phyloP scores from a whole-genome alignment of 2,113 vertebrate species.

The Dasyornis broadbenti region DNA sequence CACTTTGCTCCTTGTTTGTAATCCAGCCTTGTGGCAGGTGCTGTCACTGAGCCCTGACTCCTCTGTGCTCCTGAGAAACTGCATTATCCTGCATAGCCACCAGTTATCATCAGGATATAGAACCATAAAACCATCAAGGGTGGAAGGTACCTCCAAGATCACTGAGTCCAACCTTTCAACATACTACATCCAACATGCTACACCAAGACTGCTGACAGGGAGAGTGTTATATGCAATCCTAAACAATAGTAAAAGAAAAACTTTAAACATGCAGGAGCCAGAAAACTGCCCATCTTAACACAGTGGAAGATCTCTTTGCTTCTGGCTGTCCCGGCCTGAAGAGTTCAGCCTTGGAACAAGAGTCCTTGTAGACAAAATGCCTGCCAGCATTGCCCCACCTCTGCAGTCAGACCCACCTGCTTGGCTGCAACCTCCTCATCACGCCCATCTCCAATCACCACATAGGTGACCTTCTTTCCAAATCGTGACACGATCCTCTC shows the following conservation, averaged over 20 bases:
- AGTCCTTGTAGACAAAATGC: background rate
- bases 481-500: conserved; percentile 95
- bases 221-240: background rate
- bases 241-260: background rate
- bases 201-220: background rate
- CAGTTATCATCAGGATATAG: background rate
- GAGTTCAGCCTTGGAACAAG: background rate
- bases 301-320: background rate
- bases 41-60: background rate
- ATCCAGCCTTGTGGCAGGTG: background rate
- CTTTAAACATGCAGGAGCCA: background rate
- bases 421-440: conserved; percentile 99
- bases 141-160: background rate
- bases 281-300: background rate
- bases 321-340: background rate
- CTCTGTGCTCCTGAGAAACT: background rate
- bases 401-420: conserved; percentile 74
- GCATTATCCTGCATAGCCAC: background rate
- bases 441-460: conserved; percentile 95
- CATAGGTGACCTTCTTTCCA: conserved; percentile 96
- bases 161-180: background rate
- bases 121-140: background rate
- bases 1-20: background rate
- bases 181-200: background rate
- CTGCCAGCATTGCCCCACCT: background rate